These are phyloP conservation scores for Nixonia krombeini DNA, from an alignment of 1,140 invertebrate genomes.

Conservation along the genomic window DNA sequence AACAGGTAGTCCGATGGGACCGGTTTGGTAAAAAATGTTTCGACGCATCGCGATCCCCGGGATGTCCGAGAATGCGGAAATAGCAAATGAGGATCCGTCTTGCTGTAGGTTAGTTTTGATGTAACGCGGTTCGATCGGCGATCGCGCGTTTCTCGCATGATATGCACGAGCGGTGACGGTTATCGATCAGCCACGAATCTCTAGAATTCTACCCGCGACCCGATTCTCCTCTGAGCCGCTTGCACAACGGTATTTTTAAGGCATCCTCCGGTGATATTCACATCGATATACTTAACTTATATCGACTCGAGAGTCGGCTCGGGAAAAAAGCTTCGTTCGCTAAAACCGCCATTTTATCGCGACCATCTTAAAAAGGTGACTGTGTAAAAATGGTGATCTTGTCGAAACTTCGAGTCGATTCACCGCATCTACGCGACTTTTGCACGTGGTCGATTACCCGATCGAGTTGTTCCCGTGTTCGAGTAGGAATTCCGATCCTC, in stretches of 20 bases:
- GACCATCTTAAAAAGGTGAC: too few species aligned
- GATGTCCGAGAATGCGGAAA: slow-evolving; percentile 8
- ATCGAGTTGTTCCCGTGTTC: too few species aligned
- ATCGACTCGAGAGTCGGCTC: too few species aligned
- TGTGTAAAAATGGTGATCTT: too few species aligned
- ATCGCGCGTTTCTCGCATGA: slow-evolving; percentile 28
- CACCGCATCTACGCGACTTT: too few species aligned
- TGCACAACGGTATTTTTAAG: slow-evolving; percentile 51
- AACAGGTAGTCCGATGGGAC: background rate
- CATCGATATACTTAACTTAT: slow-evolving; percentile 18
- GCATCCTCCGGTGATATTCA: slow-evolving; percentile 37
- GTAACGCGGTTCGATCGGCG: slow-evolving; percentile 7
- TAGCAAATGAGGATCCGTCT: background rate
- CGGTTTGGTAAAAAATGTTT: background rate
- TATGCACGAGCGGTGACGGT: slow-evolving; percentile 39
- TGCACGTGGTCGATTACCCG: too few species aligned
- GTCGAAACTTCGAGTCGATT: too few species aligned
- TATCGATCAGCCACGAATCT: slow-evolving; percentile 46
- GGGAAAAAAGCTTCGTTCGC: too few species aligned
- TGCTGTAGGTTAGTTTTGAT: slow-evolving; percentile 8
- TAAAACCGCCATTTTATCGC: too few species aligned
- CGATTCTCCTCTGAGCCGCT: slow-evolving; percentile 35
- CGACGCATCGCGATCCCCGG: background rate
- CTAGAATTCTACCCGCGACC: slow-evolving; percentile 45
- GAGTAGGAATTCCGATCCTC: too few species aligned